A percentile compares a stretch with the other conserved stretches of the same genome.
Conservation (phyloP, 2,888 invertebrate genomes). For the Drosophila imparisetae region DNA sequence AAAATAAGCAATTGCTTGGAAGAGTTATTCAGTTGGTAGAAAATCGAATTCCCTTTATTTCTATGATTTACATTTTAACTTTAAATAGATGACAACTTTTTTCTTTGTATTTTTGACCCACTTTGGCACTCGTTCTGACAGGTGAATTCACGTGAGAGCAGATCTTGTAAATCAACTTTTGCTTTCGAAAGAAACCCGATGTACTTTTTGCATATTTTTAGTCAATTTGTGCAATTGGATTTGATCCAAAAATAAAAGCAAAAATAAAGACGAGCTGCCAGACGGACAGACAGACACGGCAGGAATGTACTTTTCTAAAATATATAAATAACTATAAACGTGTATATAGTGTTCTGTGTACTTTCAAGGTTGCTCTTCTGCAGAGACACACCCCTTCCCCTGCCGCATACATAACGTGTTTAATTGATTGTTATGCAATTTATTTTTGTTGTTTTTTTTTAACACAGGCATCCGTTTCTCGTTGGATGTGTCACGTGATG, state of each 20-base stretch:
- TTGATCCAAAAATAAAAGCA: slow-evolving; percentile 59
- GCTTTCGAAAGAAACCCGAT: slow-evolving; percentile 48
- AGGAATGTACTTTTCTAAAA: slow-evolving; percentile 25
- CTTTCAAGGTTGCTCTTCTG: slow-evolving; percentile 47
- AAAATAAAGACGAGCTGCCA: slow-evolving; percentile 13
- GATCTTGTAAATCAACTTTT: slow-evolving; percentile 54
- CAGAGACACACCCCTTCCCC: slow-evolving; percentile 28
- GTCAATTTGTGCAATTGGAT: slow-evolving; percentile 58
- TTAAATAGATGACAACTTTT: neutral
- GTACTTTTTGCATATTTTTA: slow-evolving; percentile 44
- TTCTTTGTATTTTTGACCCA: slow-evolving; percentile 19
- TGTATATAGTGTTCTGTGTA: slow-evolving; percentile 7
- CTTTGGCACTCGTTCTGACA: slow-evolving; percentile 14
- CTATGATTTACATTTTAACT: neutral
- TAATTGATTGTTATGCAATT: slow-evolving; percentile 43
- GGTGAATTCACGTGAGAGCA: slow-evolving; percentile 41
- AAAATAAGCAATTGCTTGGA: neutral
- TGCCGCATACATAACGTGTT: slow-evolving; percentile 67
- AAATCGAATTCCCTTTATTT: neutral
- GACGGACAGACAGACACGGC: neutral
- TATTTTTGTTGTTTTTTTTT: slow-evolving; percentile 33
- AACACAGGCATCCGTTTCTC: slow-evolving; percentile 89
- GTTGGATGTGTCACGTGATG: slow-evolving; percentile 88
- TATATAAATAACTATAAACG: neutral
- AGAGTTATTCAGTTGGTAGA: neutral